Evolutionary conservation across 2,113 vertebrate genomes (phyloP).

Genomic region (Vombatus ursinus): DNA sequence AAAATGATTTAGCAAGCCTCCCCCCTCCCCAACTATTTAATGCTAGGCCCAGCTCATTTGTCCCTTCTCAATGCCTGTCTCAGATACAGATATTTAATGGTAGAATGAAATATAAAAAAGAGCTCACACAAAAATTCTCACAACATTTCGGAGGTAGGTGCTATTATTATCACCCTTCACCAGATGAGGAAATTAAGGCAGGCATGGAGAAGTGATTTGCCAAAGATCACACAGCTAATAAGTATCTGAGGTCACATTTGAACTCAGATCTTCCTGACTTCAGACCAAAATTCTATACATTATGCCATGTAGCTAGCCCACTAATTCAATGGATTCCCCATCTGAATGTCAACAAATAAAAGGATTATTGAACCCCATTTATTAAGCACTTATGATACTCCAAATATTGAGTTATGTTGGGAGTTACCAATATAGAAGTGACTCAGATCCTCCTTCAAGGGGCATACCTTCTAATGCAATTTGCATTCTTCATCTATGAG

Average conservation of each 20-base stretch:
- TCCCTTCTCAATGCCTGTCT: neutral
- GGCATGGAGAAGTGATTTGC: neutral
- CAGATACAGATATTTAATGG: neutral
- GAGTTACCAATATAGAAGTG: neutral
- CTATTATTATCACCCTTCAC: neutral
- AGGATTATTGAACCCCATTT: neutral
- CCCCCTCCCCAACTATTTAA: neutral
- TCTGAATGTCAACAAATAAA: neutral
- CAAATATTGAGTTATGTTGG: neutral
- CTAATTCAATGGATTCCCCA: neutral
- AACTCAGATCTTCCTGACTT: no score
- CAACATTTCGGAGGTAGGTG: neutral
- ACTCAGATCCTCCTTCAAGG: neutral
- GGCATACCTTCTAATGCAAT: neutral
- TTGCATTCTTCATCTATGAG: neutral
- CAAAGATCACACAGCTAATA: neutral
- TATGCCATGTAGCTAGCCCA: neutral
- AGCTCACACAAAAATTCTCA: neutral
- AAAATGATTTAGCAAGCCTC: neutral
- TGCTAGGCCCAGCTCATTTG: neutral
- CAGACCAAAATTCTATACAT: neutral
- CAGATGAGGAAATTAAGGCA: neutral
- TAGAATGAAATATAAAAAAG: neutral
- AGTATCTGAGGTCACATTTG: neutral
- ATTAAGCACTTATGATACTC: neutral